phyloP scores from a whole-genome alignment of 1,140 invertebrate species.

The Rhagoletis pomonella region DNA sequence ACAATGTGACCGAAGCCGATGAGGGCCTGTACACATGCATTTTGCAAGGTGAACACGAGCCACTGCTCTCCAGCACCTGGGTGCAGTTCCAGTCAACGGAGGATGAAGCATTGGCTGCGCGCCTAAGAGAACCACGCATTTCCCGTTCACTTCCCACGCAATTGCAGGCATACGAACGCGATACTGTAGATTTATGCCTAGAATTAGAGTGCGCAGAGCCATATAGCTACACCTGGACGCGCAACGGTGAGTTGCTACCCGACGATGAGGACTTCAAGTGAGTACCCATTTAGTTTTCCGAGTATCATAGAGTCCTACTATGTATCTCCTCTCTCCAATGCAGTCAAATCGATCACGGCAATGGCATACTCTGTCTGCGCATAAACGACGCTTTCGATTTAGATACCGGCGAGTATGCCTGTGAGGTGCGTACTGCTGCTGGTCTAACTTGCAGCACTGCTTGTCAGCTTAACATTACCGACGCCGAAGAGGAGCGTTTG shows the following conservation, averaged over 20 bases:
- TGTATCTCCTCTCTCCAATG: neutral
- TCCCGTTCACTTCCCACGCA: constrained; percentile 66
- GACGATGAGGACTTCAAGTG: constrained; percentile 79
- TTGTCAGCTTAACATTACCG: constrained; percentile 68
- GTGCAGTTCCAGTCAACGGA: constrained; percentile 60
- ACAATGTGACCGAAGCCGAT: constrained; percentile 75
- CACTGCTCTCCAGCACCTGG: constrained; percentile 63
- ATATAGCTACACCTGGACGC: constrained; percentile 82
- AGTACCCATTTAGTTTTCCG: constrained; percentile 39
- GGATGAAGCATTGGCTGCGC: constrained; percentile 54
- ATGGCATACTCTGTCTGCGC: constrained; percentile 78
- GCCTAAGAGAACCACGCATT: constrained; percentile 57
- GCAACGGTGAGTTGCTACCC: constrained; percentile 81
- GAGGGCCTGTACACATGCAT: constrained; percentile 83
- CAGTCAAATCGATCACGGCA: constrained; percentile 78
- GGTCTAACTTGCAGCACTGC: constrained; percentile 66
- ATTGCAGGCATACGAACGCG: constrained; percentile 76
- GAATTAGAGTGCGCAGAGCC: constrained; percentile 77
- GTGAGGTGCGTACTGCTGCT: constrained; percentile 75
- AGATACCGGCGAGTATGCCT: constrained; percentile 84
- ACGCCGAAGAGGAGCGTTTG: constrained; percentile 58
- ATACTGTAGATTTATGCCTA: constrained; percentile 78
- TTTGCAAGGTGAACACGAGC: constrained; percentile 79
- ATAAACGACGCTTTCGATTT: constrained; percentile 80
- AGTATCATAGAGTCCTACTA: neutral